Evolutionary conservation across 2,888 invertebrate species (phyloP).

Genomic region (Biston betularia): DNA sequence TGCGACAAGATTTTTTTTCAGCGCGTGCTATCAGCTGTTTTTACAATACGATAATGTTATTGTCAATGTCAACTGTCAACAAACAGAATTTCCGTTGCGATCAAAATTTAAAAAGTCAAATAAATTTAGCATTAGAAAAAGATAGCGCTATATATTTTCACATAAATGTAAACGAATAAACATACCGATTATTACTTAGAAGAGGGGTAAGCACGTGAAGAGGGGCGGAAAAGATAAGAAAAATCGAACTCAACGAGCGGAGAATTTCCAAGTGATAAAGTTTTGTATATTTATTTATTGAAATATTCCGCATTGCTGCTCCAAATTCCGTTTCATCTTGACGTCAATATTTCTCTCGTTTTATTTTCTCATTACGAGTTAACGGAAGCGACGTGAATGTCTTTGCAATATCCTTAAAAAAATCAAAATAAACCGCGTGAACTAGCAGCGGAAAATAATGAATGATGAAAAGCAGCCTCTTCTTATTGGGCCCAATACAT

Average conservation of each 20-base stretch:
- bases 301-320: constrained; percentile 41
- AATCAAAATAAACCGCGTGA: constrained; percentile 13
- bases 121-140: constrained; percentile 6
- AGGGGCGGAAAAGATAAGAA: constrained; percentile 19
- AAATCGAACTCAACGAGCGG: constrained; percentile 32
- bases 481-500: constrained; percentile 77
- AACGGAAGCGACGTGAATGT: constrained; percentile 41
- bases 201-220: background rate
- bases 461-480: constrained; percentile 90
- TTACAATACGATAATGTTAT: background rate
- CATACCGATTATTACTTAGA: background rate
- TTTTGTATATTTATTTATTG: constrained; percentile 21
- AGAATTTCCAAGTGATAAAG: constrained; percentile 35
- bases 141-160: background rate
- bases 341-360: constrained; percentile 34
- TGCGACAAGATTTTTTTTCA: constrained; percentile 18
- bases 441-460: constrained; percentile 69
- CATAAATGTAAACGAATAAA: background rate
- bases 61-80: constrained; percentile 9
- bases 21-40: constrained; percentile 25
- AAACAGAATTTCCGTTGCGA: background rate
- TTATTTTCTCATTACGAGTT: constrained; percentile 16
- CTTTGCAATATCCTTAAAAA: constrained; percentile 38
- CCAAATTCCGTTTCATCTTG: constrained; percentile 39
- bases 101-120: background rate